These are phyloP conservation scores for Odontophorus gujanensis DNA, from an alignment of 2,113 vertebrate species.

Conservation along the genomic window DNA sequence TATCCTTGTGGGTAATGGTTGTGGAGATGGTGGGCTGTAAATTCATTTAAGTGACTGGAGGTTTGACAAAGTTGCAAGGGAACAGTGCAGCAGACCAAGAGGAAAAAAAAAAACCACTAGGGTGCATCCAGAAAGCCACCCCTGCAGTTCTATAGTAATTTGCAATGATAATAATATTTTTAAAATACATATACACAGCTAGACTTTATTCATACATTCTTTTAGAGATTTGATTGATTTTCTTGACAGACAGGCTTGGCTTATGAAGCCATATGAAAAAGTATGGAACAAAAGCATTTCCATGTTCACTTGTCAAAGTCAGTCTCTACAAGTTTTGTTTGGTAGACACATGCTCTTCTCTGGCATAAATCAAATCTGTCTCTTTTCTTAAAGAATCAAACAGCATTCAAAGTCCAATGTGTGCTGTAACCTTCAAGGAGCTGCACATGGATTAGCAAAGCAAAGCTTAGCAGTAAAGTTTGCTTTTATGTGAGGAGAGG, in stretches of 20 bases:
- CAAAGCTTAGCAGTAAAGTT: background rate
- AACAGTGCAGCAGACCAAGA: conserved; percentile 62
- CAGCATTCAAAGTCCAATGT: background rate
- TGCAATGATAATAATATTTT: background rate
- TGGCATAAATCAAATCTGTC: conserved; percentile 19
- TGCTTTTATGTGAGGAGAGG: background rate
- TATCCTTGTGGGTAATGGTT: conserved; percentile 66
- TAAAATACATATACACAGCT: background rate
- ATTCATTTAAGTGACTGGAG: conserved; percentile 74
- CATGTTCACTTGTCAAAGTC: conserved; percentile 27
- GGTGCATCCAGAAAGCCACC: conserved; percentile 57
- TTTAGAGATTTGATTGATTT: background rate
- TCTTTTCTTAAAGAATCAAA: background rate
- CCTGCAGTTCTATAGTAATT: conserved; percentile 56
- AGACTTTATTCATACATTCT: background rate
- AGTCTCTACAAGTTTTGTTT: conserved; percentile 35
- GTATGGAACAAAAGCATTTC: conserved; percentile 23
- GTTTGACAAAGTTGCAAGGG: conserved; percentile 84
- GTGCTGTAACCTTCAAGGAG: background rate
- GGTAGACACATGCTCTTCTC: conserved; percentile 11
- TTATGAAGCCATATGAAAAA: background rate
- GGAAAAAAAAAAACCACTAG: background rate
- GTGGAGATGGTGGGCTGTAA: conserved; percentile 72
- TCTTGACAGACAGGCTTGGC: background rate
- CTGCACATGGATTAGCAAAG: background rate